phyloP scores from a whole-genome alignment of 1,140 invertebrate species.

The Battus philenor region DNA sequence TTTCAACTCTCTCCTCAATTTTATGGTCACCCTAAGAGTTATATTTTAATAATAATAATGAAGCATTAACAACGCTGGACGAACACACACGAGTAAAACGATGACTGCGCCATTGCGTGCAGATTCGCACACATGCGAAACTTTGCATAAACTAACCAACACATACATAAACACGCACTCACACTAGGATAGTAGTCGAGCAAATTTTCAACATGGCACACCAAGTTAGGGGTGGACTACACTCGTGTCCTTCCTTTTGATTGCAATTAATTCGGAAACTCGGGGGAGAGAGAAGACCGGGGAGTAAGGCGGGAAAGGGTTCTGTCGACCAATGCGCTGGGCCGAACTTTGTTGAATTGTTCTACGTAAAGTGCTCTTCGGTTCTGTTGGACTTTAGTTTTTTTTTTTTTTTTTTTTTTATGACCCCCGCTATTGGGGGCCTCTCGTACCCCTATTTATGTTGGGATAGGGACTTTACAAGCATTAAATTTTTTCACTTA shows the following conservation, averaged over 20 bases:
- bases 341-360: slow-evolving; percentile 51
- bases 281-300: slow-evolving; percentile 30
- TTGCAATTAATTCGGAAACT: slow-evolving; percentile 75
- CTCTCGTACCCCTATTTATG: too few species aligned
- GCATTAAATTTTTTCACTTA: too few species aligned
- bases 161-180: slow-evolving; percentile 28
- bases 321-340: slow-evolving; percentile 61
- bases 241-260: slow-evolving; percentile 74
- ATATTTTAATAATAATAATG: slow-evolving; percentile 1
- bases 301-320: slow-evolving; percentile 34
- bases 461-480: too few species aligned
- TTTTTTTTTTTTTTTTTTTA: too few species aligned
- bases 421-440: too few species aligned
- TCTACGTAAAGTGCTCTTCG: slow-evolving; percentile 39
- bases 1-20: too few species aligned
- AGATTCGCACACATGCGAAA: slow-evolving; percentile 11
- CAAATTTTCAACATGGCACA: slow-evolving; percentile 61
- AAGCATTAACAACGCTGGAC: not conserved
- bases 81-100: not conserved
- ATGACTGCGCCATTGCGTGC: slow-evolving; percentile 32
- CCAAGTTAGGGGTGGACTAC: slow-evolving; percentile 67
- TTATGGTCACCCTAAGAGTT: not conserved
- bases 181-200: slow-evolving; percentile 28
- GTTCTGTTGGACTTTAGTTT: slow-evolving; percentile 38
- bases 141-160: slow-evolving; percentile 11